Evolutionary conservation across 2,888 invertebrate species (phyloP).

Genomic region (Melipona beecheii): DNA sequence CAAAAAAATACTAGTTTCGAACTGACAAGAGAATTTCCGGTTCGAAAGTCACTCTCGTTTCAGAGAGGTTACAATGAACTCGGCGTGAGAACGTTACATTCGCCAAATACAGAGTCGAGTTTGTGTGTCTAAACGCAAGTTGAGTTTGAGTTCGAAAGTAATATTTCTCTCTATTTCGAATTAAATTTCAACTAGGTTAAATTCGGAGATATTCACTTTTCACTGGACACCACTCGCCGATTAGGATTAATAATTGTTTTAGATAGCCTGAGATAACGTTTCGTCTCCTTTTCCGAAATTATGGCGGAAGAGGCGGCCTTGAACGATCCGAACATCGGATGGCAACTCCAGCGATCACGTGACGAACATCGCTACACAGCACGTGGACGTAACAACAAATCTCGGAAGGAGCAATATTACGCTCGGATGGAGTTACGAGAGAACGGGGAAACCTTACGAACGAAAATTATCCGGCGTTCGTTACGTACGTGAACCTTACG

Average conservation of each 20-base stretch:
- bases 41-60: not conserved
- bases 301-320: not conserved
- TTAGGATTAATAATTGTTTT: not conserved
- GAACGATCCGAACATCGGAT: not conserved
- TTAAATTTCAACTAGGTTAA: not conserved
- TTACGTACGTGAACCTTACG: conserved; percentile 8
- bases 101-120: not conserved
- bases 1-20: not conserved
- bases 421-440: conserved; percentile 29
- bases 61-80: not conserved
- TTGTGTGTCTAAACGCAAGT: not conserved
- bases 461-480: not conserved
- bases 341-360: conserved; percentile 22
- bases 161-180: not conserved
- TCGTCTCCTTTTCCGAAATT: not conserved
- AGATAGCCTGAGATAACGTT: not conserved
- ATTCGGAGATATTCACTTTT: not conserved
- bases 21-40: not conserved
- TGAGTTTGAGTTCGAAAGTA: not conserved
- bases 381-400: conserved; percentile 36
- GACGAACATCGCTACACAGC: conserved; percentile 12
- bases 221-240: not conserved
- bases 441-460: conserved; percentile 46
- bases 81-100: not conserved
- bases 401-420: conserved; percentile 34